Base-by-base conservation (phyloP, 1,140 invertebrate genomes). In the Ceratosolen solmsi region DNA sequence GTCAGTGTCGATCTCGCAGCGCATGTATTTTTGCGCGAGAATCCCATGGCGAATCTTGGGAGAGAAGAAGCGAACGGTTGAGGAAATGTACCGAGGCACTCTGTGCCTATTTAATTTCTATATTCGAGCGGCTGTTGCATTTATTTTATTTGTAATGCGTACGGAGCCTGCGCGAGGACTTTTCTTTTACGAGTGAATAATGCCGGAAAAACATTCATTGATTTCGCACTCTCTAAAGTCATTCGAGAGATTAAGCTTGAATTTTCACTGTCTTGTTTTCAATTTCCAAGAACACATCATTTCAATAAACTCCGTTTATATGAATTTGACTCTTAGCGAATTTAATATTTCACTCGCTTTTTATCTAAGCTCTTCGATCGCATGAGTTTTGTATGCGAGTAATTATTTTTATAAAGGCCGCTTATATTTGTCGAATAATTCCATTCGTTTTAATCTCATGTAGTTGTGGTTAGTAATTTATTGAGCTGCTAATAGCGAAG, bases 151-250 rank as follows among this genome's bases (percentile, higher is more conserved):
- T 36, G 33, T 38, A 38, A 68, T 38, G 1, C 30, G 27, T 33
- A 20, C 5, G 30, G 2, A 0, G 25, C 25, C 11, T 63, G 27
- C 60, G 60, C 17, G 22, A n/a, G 33, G 33, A 38, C 17, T 38
- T 68, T 38, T 63, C 30, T 68, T 38, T 68, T 38, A 36, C 20
- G 33, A 38, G 7, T 36, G 33, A 68, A 38, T 68, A 68, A 68
- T 17, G 5, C 3, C 63, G 33, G 63, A 38, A 68, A 68, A 68
- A 38, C 33, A n/a, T 38, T 36, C 15, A 38, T 68, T 38, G 63
- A 68, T 68, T 68, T 68, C 17, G 63, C 63, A 68, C 63, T 68
- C 63, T 68, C 63, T 38, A 68, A 20, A 68, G 33, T 38, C 36
- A 63, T 63, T 68, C 17, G 30, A 38, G 63, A 22, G 20, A 68